Conservation (phyloP, 2,113 vertebrate species). For the Jacana jacana region DNA sequence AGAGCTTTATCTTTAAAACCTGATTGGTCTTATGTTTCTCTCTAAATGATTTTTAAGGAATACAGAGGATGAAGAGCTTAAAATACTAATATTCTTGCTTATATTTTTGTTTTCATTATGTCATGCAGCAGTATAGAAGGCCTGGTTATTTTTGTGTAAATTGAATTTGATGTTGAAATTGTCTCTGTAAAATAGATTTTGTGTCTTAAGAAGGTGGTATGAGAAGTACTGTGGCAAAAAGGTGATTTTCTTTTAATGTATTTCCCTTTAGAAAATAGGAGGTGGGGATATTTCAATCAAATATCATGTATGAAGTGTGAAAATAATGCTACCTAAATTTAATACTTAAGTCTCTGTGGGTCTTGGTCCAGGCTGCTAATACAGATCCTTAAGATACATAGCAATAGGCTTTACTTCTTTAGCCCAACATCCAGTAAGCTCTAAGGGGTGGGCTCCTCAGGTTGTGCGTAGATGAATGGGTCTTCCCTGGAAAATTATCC, state of each 20-base stretch:
- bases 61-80: background rate
- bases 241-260: background rate
- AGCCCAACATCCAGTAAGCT: background rate
- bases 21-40: background rate
- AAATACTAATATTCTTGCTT: background rate
- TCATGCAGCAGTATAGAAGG: background rate
- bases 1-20: background rate
- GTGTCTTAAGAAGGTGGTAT: background rate
- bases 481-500: background rate
- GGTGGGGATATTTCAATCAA: background rate
- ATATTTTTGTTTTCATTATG: background rate
- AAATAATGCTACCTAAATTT: background rate
- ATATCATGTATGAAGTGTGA: background rate
- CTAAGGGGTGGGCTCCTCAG: background rate
- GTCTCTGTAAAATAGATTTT: background rate
- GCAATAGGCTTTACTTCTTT: background rate
- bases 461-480: background rate
- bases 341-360: background rate
- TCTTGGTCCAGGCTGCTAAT: background rate
- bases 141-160: background rate
- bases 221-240: background rate
- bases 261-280: background rate
- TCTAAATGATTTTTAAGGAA: background rate
- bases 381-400: background rate
- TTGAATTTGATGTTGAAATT: background rate